Conservation (phyloP, 2,113 vertebrate genomes). For the Psephotus haematonotus region DNA sequence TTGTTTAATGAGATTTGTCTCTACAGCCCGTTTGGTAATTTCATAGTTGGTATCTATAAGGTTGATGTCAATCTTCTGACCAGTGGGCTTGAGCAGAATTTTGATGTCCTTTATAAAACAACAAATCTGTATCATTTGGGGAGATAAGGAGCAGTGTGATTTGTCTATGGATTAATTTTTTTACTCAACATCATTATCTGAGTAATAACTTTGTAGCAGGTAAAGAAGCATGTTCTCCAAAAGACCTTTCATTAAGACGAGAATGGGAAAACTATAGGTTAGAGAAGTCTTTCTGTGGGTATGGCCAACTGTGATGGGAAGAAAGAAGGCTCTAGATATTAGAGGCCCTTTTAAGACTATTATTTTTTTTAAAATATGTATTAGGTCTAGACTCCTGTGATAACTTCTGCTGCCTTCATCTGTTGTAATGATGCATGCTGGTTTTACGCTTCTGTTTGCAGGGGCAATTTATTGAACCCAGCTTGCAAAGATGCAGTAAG, state of each 20-base stretch:
- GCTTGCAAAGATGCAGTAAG: constrained; percentile 88
- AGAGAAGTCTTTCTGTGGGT: not conserved
- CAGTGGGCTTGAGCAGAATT: not conserved
- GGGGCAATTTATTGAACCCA: constrained; percentile 82
- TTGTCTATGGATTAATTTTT: not conserved
- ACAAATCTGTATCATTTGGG: not conserved
- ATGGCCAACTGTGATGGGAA: not conserved
- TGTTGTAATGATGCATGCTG: not conserved
- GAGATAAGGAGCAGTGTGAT: not conserved
- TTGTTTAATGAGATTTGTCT: not conserved
- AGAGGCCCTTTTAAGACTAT: not conserved
- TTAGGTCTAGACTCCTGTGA: not conserved
- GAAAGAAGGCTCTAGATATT: not conserved
- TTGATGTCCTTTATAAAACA: not conserved
- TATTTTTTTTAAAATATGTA: not conserved
- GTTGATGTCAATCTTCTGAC: not conserved
- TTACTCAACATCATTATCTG: not conserved
- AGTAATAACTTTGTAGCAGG: not conserved
- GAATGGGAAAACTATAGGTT: not conserved
- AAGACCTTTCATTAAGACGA: not conserved
- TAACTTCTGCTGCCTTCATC: not conserved
- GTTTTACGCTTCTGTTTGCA: constrained; percentile 56
- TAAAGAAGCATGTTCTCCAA: not conserved
- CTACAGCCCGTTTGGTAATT: not conserved
- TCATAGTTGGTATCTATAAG: not conserved